phyloP scores from a whole-genome alignment of 2,888 invertebrate species.

The Alloplasta piceator region DNA sequence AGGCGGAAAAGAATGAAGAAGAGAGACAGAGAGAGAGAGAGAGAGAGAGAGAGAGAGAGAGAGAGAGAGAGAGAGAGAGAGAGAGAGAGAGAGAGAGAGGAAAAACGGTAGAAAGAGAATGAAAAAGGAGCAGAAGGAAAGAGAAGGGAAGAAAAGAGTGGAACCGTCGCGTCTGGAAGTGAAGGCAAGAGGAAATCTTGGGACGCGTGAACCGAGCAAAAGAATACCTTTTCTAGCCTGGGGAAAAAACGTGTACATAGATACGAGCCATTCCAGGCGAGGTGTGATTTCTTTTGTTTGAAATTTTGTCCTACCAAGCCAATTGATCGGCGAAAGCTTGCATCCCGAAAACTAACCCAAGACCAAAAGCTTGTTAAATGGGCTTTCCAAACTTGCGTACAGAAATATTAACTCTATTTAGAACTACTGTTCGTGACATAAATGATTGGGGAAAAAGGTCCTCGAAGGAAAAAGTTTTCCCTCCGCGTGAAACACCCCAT shows the following conservation, averaged over 20 bases:
- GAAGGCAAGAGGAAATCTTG: constrained; percentile 52
- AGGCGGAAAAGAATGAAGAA: constrained; percentile 1
- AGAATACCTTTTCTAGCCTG: constrained; percentile 49
- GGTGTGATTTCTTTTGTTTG: too few relatives aligned
- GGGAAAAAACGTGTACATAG: constrained; percentile 1
- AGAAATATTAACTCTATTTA: too few relatives aligned
- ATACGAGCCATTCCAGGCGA: too few relatives aligned
- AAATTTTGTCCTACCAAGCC: too few relatives aligned
- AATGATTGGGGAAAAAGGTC: too few relatives aligned
- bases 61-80: neutral
- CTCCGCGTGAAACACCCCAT: too few relatives aligned
- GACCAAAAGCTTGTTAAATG: too few relatives aligned
- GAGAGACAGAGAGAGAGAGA: constrained; percentile 28
- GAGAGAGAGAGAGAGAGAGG: constrained; percentile 2
- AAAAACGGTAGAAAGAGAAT: neutral
- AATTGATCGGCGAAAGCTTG: too few relatives aligned
- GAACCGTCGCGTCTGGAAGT: constrained; percentile 33
- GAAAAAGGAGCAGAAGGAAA: neutral
- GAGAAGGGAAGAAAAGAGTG: constrained; percentile 13
- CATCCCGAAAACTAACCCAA: too few relatives aligned
- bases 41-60: constrained; percentile 20
- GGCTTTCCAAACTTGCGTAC: too few relatives aligned
- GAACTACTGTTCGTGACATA: too few relatives aligned
- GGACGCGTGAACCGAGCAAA: constrained; percentile 47
- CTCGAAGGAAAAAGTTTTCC: neutral